These are phyloP conservation scores for Drosophila macrospina DNA, from an alignment of 2,888 invertebrate species.

Conservation along the genomic window DNA sequence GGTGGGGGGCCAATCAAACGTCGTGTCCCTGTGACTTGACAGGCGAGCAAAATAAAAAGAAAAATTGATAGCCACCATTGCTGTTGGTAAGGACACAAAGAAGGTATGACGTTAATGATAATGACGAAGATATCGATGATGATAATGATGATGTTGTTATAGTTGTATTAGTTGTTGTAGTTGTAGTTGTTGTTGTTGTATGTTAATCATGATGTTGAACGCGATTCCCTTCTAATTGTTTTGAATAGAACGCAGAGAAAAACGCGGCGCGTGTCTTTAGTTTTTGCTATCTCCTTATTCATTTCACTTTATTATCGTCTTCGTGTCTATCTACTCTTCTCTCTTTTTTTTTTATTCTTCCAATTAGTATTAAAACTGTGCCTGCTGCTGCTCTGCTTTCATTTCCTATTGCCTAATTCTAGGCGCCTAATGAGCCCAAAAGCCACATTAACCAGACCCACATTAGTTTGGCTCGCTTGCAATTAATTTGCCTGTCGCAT, in stretches of 20 bases:
- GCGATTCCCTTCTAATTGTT: conserved; percentile 37
- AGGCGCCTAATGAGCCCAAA: conserved; percentile 60
- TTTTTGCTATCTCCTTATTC: conserved; percentile 23
- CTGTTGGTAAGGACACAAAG: conserved; percentile 30
- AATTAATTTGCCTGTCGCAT: conserved; percentile 56
- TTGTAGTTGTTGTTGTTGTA: neutral
- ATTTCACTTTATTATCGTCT: conserved; percentile 11
- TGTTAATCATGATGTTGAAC: conserved; percentile 14
- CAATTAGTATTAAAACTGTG: conserved; percentile 31
- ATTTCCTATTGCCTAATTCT: conserved; percentile 50
- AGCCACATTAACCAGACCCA: conserved; percentile 63
- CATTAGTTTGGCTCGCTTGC: conserved; percentile 57
- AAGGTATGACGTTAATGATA: conserved; percentile 18
- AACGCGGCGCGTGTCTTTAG: conserved; percentile 26
- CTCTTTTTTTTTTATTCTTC: conserved; percentile 10
- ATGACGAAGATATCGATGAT: conserved; percentile 16
- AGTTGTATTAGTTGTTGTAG: no score
- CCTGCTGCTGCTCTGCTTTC: conserved; percentile 19
- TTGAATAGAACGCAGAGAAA: conserved; percentile 12
- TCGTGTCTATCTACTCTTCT: neutral
- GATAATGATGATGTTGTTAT: neutral
- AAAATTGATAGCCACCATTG: conserved; percentile 29
- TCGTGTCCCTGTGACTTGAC: conserved; percentile 18
- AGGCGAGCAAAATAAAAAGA: conserved; percentile 7
- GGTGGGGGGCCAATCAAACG: conserved; percentile 4